Evolutionary conservation across 2,888 invertebrate genomes (phyloP), one percentile per base, ranked within the genome.

Genomic region (Norana najaformis): DNA sequence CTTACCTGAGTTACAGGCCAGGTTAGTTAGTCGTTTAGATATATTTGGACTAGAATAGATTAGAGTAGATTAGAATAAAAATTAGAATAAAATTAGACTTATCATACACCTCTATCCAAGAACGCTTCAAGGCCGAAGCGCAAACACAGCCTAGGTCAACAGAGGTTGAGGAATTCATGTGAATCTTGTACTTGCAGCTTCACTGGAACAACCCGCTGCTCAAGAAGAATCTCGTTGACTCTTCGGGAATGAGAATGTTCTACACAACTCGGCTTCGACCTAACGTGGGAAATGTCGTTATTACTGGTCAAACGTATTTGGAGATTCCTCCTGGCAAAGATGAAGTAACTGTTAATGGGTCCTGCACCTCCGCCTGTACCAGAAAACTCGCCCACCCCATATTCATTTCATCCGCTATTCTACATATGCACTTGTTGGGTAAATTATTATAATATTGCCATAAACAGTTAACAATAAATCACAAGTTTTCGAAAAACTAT

Each of bases 341-440:
- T 8, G n/a, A 35, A 30, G 35, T 83, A 5, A 41, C 23, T 13
- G 14, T 35, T 36, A 23, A 90, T 20, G 89, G 89, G 13, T 14
- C 23, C 20, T 90, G 90, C 34, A 14, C 41, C n/a, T 1, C 16
- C 39, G 13, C 41, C 16, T 90, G 90, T 88, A 69, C 89, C 13
- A 39, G 16, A n/a, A 23, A 23, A 30, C 34, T 90, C 0, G 35
- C 89, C 0, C 16, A 89, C 3, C 18, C 36, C 0, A 85, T 83
- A 30, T 41, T 89, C 35, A 13, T 90, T 20, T 1, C 90, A 20
- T 14, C 38, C 13, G 35, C 30, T 5, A 23, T 83, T 83, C 35
- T 89, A 11, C 90, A 90, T 37, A 90, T 90, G 90, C 90, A 90
- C n/a, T 47, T 39, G 23, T 36, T 90, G 30, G 90, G 90, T 90